Conservation (phyloP, 2,797 vertebrate genomes). For the Cossypha polioptera region DNA sequence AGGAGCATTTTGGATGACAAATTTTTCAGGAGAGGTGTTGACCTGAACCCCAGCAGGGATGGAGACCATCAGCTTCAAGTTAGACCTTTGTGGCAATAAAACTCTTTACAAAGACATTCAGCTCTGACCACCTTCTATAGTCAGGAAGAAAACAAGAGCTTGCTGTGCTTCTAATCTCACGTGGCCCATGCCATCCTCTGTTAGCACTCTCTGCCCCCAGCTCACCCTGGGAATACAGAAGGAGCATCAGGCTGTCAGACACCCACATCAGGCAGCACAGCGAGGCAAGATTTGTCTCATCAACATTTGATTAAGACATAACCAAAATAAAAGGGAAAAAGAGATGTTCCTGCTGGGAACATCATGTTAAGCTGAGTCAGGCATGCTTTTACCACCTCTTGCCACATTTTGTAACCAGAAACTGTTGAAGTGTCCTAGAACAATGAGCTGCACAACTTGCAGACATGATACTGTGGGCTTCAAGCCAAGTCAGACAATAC, state of each 20-base stretch:
- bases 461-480: not conserved
- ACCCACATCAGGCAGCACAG: fast-evolving
- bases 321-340: not conserved
- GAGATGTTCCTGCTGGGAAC: not conserved
- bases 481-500: not conserved
- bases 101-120: not conserved
- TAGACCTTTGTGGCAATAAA: not conserved
- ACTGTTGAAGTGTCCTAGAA: not conserved
- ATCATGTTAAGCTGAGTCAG: not conserved
- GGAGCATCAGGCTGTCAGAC: not conserved
- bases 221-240: fast-evolving
- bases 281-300: not conserved
- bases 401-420: not conserved
- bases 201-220: not conserved
- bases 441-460: not conserved
- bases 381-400: not conserved
- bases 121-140: not conserved
- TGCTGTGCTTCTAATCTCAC: not conserved
- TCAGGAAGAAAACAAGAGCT: not conserved
- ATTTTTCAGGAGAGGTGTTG: not conserved
- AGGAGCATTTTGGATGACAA: not conserved
- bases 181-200: not conserved
- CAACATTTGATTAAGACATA: not conserved
- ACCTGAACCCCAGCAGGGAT: not conserved
- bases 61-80: not conserved